phyloP scores from a whole-genome alignment of 2,888 invertebrate species.

The Tridacna gigas region DNA sequence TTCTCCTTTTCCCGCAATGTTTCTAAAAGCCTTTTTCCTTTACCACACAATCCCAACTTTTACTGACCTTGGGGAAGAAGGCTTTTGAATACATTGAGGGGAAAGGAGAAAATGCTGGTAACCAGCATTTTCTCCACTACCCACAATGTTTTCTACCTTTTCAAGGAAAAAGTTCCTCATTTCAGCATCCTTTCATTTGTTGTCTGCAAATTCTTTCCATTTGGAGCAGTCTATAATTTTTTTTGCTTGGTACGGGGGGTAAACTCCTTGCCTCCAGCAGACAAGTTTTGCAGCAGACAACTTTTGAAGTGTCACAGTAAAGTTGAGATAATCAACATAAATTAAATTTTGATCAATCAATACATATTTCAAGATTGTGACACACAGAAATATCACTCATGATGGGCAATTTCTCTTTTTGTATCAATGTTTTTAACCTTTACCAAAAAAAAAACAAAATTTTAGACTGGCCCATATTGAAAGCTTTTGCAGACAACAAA shows the following conservation, averaged over 20 bases:
- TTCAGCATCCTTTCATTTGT: no score
- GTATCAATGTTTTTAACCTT: background rate
- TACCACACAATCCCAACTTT: no score
- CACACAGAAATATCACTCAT: background rate
- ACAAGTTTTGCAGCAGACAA: background rate
- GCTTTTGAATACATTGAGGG: background rate
- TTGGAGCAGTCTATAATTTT: no score
- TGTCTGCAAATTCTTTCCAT: no score
- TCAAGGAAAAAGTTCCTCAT: background rate
- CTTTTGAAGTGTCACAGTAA: background rate
- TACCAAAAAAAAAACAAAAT: no score
- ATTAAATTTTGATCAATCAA: no score
- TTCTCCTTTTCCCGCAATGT: background rate
- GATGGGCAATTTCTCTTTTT: slow-evolving; percentile 2
- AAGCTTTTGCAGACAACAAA: no score
- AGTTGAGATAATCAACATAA: no score
- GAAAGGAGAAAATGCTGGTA: background rate
- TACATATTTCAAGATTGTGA: background rate
- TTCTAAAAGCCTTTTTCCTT: no score
- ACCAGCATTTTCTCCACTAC: background rate
- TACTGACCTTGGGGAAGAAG: no score
- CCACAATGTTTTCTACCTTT: background rate
- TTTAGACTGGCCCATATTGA: no score
- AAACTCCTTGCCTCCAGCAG: background rate
- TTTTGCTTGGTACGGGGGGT: no score